Evolutionary conservation across 2,888 invertebrate species (phyloP), one percentile per base, ranked within the genome.

Genomic region (Plebejus anna): DNA sequence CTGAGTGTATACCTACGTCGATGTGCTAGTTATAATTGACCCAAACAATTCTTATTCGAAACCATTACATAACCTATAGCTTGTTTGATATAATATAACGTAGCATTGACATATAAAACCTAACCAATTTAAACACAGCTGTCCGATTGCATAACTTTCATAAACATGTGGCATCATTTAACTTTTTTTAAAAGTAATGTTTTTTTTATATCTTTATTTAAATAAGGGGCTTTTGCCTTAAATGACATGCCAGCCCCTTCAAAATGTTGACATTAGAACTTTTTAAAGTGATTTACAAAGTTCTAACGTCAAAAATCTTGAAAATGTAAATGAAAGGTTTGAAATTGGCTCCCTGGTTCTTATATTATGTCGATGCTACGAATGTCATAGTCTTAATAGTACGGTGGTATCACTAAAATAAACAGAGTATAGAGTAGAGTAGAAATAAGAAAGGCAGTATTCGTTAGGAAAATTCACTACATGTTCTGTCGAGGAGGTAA

Each of bases 381-480:
- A 66, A 66, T 66, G 2, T 36, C 66, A 66, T 66, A 66, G 32
- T 72, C 72, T 72, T 28, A 72, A 72, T 72, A 72, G 13, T 13
- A 66, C 32, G 13, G 16, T 55, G 13, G 6, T 51, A 73, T 51
- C 32, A 55, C 73, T 73, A 51, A 51, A 73, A 73, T 73, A 55
- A 73, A 73, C 73, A 73, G 32, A 55, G 32, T 73, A 73, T 71
- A 42, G 16, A 55, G 51, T 73, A 73, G 32, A 73, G 4, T 73
- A 72, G 72, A 72, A 22, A 71, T n/a, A 13, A 72, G 22, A 72
- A 73, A 73, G 73, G 73, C 73, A 73, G 73, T 73, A 51, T 73
- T 73, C 28, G 73, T 73, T 73, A 73, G 55, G 16, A 73, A 51
- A 51, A 55, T 55, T 73, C 73, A 73, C 73, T 73, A 73, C 73